Evolutionary conservation across 2,888 invertebrate species (phyloP), one percentile per base, ranked within the genome.

Genomic region (Apomyelois bistriatella): DNA sequence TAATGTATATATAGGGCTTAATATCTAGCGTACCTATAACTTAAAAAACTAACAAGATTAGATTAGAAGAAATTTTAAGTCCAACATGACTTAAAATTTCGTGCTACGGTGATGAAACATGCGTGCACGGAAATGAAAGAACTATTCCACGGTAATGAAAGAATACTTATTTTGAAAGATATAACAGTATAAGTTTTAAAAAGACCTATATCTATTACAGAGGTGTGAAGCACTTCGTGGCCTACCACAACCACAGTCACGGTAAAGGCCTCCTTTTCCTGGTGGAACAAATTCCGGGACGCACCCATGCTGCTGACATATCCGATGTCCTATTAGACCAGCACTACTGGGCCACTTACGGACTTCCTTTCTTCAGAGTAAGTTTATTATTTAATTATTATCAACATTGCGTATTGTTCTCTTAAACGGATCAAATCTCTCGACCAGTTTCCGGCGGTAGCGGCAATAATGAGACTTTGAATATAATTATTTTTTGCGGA

Each of bases 231-330:
- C 88, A 89, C 58, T 88, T 83, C 1, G 75, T 84, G n/a, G 76
- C 84, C 1, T 83, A 84, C 58, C 79, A 80, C 1, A 68, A 72
- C n/a, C 74, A 73, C 63, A 69, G 77, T 0, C 79, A 74, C 50
- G 72, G 74, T 12, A 85, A 82, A 54, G 92, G 92, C 0, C 72
- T 92, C 49, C 76, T 92, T 7, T 94, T 94, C 91, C 91, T 97
- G 38, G 85, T 95, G 1, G 98, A 98, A 76, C 98, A 98, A 69
- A 85, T 94, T 30, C 94, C 95, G 0, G 92, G 93, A 0, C 79
- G 91, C n/a, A 91, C 93, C 0, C 91, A 91, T 58, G 91, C 91
- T 3, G 91, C 90, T n/a, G 96, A 97, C 76, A 85, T 94, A 52
- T 94, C 95, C 0, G 86, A 92, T 38, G 79, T 90, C 0, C 91